phyloP scores from a whole-genome alignment of 1,140 invertebrate genomes.

The Atopsyche davidsoni region DNA sequence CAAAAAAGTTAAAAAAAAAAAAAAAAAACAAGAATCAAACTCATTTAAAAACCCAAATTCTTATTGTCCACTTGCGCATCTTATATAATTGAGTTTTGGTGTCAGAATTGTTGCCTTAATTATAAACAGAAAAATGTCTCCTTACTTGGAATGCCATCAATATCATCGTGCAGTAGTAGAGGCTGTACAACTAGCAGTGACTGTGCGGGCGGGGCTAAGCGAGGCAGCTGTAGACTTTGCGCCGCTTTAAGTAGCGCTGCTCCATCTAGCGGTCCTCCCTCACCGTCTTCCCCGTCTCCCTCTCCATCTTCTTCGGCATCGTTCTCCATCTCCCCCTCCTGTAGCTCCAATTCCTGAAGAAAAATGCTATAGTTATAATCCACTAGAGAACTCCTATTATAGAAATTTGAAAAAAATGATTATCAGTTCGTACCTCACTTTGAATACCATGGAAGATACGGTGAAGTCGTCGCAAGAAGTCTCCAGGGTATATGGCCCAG shows the following conservation, averaged over 20 bases:
- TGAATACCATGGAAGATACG: conserved; percentile 79
- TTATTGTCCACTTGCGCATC: too few species aligned
- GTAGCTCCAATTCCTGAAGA: too few species aligned
- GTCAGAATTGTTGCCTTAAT: too few species aligned
- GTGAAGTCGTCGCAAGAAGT: conserved; percentile 85
- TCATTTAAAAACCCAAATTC: too few species aligned
- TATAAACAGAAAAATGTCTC: not conserved
- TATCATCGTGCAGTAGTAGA: conserved; percentile 49
- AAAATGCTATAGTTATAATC: too few species aligned
- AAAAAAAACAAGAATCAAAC: too few species aligned
- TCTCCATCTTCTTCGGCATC: conserved; percentile 32
- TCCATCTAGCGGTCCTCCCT: conserved; percentile 78
- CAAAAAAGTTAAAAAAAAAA: too few species aligned
- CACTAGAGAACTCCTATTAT: too few species aligned
- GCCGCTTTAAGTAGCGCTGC: conserved; percentile 66
- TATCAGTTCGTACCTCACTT: conserved; percentile 5
- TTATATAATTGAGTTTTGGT: too few species aligned
- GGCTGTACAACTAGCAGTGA: conserved; percentile 28
- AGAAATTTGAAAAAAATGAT: conserved; percentile 8
- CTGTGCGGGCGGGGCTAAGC: conserved; percentile 39
- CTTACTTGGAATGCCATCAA: conserved; percentile 69
- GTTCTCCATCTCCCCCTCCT: conserved; percentile 21
- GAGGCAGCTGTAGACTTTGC: conserved; percentile 48
- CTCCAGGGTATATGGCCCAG: conserved; percentile 93
- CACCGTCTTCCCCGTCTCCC: conserved; percentile 61